Conservation (phyloP, 2,797 vertebrate genomes). For the Acanthornis magna region DNA sequence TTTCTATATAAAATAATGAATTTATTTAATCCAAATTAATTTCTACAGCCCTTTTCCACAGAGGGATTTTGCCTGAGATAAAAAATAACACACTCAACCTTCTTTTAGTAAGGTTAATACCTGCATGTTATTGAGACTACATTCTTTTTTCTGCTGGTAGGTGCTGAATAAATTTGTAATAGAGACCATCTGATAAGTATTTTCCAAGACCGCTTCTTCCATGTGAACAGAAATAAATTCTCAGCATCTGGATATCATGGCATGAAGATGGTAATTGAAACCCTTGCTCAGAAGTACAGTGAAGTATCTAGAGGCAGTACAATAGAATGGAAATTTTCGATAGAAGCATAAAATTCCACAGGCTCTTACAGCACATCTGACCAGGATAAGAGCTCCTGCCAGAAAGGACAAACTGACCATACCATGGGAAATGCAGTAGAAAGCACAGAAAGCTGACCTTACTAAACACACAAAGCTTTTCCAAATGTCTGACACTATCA, state of each 20-base stretch:
- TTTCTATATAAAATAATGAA: not conserved
- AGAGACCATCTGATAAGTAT: not conserved
- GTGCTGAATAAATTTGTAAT: not conserved
- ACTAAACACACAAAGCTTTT: not conserved
- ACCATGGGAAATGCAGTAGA: not conserved
- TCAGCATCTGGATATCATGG: not conserved
- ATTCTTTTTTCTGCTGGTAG: slow-evolving; percentile 4
- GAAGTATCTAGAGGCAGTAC: not conserved
- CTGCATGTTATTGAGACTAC: not conserved
- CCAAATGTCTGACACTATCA: not conserved
- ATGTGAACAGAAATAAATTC: not conserved
- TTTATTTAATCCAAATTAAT: not conserved
- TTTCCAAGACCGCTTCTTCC: not conserved
- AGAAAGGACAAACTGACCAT: not conserved
- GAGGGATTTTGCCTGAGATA: not conserved
- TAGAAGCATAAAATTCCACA: not conserved
- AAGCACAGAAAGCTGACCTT: not conserved
- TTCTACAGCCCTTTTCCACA: not conserved
- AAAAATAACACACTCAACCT: not conserved
- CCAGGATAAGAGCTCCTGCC: not conserved
- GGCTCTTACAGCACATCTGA: not conserved
- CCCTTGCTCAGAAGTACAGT: not conserved
- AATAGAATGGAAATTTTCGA: not conserved
- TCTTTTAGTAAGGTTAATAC: not conserved
- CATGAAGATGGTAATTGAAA: not conserved